Percentiles rank a stretch among this genome's conserved stretches.
Evolutionary conservation across 2,888 invertebrate genomes (phyloP).

Genomic region (Drosophila atroscutellata): DNA sequence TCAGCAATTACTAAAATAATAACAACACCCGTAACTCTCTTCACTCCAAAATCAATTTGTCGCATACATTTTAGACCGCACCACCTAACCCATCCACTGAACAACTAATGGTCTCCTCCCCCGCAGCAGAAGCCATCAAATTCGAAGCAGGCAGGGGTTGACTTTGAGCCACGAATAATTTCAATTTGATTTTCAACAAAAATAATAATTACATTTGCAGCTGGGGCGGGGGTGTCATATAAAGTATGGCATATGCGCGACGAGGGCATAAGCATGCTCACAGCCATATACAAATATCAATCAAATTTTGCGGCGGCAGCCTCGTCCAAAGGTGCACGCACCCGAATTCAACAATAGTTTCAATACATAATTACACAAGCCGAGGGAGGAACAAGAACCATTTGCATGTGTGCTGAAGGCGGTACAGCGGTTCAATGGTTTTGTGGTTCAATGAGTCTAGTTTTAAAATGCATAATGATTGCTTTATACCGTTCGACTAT

Average conservation of each 20-base stretch:
- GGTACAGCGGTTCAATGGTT: slow-evolving; percentile 10
- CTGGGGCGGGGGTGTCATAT: slow-evolving; percentile 60
- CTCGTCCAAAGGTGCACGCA: slow-evolving; percentile 57
- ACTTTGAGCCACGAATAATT: slow-evolving; percentile 59
- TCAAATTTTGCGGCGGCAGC: slow-evolving; percentile 31
- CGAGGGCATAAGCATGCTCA: slow-evolving; percentile 10
- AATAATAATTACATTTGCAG: slow-evolving; percentile 68
- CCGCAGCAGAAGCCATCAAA: slow-evolving; percentile 20
- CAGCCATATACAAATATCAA: slow-evolving; percentile 49
- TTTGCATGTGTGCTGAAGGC: slow-evolving; percentile 37
- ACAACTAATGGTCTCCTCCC: slow-evolving; percentile 12
- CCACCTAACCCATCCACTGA: slow-evolving; percentile 25
- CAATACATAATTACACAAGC: slow-evolving; percentile 38
- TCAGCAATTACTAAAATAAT: slow-evolving; percentile 27
- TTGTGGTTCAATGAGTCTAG: slow-evolving; percentile 13
- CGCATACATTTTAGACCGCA: slow-evolving; percentile 21
- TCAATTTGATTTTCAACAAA: slow-evolving; percentile 69
- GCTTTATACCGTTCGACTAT: slow-evolving; percentile 14
- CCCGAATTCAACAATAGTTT: slow-evolving; percentile 33
- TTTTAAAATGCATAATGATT: slow-evolving; percentile 73
- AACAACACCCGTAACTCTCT: slow-evolving; percentile 16
- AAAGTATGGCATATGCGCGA: slow-evolving; percentile 65
- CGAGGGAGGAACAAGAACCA: slow-evolving; percentile 6
- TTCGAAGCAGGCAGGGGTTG: slow-evolving; percentile 34
- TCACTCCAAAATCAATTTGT: slow-evolving; percentile 53